Percentiles rank a stretch among this genome's conserved stretches.
These are phyloP conservation scores for Cephus pulcher DNA, from an alignment of 2,888 invertebrate species.

Conservation along the genomic window DNA sequence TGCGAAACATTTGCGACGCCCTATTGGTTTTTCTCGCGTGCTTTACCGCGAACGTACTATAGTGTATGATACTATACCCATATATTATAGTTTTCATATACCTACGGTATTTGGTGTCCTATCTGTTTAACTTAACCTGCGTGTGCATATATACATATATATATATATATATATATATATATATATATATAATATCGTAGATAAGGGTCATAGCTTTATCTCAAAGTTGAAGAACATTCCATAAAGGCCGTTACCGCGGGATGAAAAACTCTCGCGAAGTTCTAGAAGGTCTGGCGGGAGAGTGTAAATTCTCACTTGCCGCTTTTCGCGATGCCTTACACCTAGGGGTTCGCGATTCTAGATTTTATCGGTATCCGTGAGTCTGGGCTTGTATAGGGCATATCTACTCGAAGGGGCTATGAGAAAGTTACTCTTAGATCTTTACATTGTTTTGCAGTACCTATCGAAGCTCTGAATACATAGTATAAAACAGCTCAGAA, in stretches of 20 bases:
- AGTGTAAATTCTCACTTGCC: neutral
- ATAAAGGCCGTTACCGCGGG: neutral
- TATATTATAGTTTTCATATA: neutral
- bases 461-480: neutral
- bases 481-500: neutral
- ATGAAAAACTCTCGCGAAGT: neutral
- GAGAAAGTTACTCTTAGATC: neutral
- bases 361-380: neutral
- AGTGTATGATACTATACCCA: neutral
- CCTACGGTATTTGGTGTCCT: neutral
- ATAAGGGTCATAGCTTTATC: neutral
- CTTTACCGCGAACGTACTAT: neutral
- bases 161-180: neutral
- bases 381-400: neutral
- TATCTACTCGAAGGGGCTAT: neutral
- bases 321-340: neutral
- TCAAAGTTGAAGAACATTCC: neutral
- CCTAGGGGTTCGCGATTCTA: neutral
- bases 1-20: neutral
- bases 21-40: neutral
- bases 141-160: neutral
- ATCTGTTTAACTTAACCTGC: neutral
- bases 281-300: neutral
- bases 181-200: neutral
- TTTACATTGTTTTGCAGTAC: neutral